phyloP scores from a whole-genome alignment of 1,140 invertebrate genomes.

The Orchestia grillus region DNA sequence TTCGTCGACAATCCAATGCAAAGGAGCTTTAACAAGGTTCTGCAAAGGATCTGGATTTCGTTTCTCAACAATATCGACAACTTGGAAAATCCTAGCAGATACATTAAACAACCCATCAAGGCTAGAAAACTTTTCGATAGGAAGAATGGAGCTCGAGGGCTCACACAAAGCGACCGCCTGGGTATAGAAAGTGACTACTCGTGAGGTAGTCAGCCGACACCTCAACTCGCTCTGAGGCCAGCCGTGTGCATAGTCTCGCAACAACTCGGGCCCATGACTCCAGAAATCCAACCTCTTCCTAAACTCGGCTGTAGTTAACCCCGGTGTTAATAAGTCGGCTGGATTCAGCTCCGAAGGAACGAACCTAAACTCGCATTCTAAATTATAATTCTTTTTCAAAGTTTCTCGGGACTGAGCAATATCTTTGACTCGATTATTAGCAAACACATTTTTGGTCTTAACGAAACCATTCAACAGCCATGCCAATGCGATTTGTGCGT shows the following conservation, averaged over 20 bases:
- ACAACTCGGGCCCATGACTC: not conserved
- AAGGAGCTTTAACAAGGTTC: not conserved
- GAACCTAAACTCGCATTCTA: not conserved
- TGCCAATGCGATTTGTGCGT: not conserved
- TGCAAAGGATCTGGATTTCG: not conserved
- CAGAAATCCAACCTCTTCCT: not conserved
- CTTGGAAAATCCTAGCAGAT: not conserved
- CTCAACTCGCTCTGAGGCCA: not conserved
- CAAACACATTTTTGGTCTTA: conserved; percentile 38
- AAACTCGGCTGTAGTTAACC: not conserved
- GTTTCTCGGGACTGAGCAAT: not conserved
- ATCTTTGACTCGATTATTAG: not conserved
- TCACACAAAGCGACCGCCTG: not conserved
- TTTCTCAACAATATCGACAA: not conserved
- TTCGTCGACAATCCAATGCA: not conserved
- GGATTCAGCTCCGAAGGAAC: not conserved
- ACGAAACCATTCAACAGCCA: not conserved
- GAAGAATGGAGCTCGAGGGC: not conserved
- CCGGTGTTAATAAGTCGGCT: conserved; percentile 4
- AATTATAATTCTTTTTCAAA: not conserved
- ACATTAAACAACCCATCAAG: not conserved
- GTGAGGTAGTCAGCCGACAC: not conserved
- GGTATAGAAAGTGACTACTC: not conserved
- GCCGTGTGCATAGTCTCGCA: not conserved
- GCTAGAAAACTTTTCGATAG: conserved; percentile 9